Evolutionary conservation across 2,888 invertebrate genomes (phyloP).

Genomic region (Luperina testacea): DNA sequence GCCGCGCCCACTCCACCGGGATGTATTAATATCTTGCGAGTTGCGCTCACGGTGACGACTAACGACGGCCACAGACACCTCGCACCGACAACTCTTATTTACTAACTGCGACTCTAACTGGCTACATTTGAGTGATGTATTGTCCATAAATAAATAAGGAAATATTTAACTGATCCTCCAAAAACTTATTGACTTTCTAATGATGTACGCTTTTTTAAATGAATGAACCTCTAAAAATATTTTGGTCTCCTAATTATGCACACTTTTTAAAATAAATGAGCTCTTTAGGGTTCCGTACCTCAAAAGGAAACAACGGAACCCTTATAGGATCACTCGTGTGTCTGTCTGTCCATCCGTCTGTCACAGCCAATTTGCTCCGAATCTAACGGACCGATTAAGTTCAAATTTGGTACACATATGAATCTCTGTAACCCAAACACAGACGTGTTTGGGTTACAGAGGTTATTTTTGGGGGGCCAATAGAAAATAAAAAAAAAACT

Average conservation of each 20-base stretch:
- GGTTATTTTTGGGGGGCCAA: too few relatives aligned
- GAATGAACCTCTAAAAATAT: not conserved
- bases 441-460: too few relatives aligned
- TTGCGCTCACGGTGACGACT: conserved; percentile 67
- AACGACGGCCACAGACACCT: conserved; percentile 47
- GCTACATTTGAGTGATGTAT: not conserved
- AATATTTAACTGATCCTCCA: not conserved
- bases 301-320: too few relatives aligned
- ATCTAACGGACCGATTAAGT: too few relatives aligned
- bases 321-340: too few relatives aligned
- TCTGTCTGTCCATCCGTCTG: too few relatives aligned
- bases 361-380: too few relatives aligned
- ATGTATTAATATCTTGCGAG: conserved; percentile 85
- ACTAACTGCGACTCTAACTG: not conserved
- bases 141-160: not conserved
- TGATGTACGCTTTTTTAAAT: not conserved
- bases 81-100: conserved; percentile 4
- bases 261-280: not conserved
- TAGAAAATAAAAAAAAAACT: too few relatives aligned
- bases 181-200: not conserved
- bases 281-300: too few relatives aligned
- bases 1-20: conserved; percentile 84
- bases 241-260: not conserved
- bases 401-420: too few relatives aligned
- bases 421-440: too few relatives aligned